phyloP scores from a whole-genome alignment of 2,797 vertebrate genomes.

The Tadarida brasiliensis region DNA sequence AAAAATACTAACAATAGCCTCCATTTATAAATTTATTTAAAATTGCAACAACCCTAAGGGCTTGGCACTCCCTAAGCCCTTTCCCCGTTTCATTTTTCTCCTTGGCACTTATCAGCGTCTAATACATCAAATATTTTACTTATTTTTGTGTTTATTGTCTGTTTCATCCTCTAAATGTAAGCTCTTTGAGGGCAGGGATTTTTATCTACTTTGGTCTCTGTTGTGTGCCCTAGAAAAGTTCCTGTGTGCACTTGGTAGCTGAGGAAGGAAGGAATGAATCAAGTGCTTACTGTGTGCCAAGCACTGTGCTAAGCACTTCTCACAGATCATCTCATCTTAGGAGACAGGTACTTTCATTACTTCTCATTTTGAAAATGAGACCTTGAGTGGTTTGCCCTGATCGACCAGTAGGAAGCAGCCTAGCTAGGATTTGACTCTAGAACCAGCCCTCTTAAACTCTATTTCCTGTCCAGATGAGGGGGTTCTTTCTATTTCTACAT shows the following conservation, averaged over 20 bases:
- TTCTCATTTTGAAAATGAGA: constrained; percentile 1
- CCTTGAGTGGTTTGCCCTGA: not conserved
- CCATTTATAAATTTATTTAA: constrained; percentile 22
- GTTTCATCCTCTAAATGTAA: constrained; percentile 17
- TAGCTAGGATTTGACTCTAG: not conserved
- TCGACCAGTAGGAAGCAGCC: constrained; percentile 4
- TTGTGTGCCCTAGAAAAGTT: not conserved
- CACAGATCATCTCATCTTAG: not conserved
- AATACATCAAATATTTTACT: not conserved
- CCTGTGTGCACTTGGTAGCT: not conserved
- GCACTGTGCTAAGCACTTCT: not conserved
- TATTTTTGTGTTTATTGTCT: not conserved
- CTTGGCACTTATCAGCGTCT: not conserved
- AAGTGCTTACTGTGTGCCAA: not conserved
- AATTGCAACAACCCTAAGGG: not conserved
- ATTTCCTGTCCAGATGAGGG: constrained; percentile 53
- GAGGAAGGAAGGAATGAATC: not conserved
- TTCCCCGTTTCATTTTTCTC: constrained; percentile 46
- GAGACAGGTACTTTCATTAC: not conserved
- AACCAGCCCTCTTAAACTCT: constrained; percentile 32
- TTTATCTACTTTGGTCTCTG: constrained; percentile 28
- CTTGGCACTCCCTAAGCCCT: not conserved
- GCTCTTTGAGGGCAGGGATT: not conserved
- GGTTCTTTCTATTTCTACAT: constrained; percentile 55
- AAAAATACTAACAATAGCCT: not conserved